Evolutionary conservation across 2,888 invertebrate genomes (phyloP), one percentile per base, ranked within the genome.

Genomic region (Parascotia fuliginaria): DNA sequence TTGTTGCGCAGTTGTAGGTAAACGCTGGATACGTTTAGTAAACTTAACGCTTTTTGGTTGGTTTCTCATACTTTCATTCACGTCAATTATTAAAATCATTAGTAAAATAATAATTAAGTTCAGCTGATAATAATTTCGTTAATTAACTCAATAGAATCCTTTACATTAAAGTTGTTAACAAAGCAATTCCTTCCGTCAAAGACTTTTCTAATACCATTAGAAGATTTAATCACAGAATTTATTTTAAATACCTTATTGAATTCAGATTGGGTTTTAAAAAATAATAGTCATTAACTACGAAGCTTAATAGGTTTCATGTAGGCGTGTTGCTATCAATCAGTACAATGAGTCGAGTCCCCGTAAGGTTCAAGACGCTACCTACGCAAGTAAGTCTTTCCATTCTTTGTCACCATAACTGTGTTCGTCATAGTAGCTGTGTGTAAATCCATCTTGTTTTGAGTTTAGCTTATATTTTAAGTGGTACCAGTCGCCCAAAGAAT

Each of bases 261-360:
- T 49, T 42, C 32, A 37, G 65, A 59, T 53, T 59, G 47, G 12
- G 41, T 62, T 65, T 65, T 40, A 52, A 56, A 63, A 60, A 67
- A 54, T 57, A 58, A 62, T 57, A 52, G 53, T 70, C 62, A 73
- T 78, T 77, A 76, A 62, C 60, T 60, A 63, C 60, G 59, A 57
- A 57, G 65, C 49, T 70, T 77, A 77, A 81, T 78, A 76, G 73
- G 73, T 72, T 73, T 66, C 41, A 62, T 67, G 83, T 83, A 70
- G 85, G 85, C 77, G 85, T 76, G 47, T 54, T 62, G 69, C 76
- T 76, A 82, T 83, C 81, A 83, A 83, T 83, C 64, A 59, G 62
- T 66, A 83, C 84, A 83, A 84, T 83, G 84, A 82, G 73, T 84
- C 82, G 80, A 58, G 66, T 75, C 70, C 47, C 60, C 51, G 67